Conservation (phyloP, 2,113 vertebrate genomes). For the Thunnus maccoyii region DNA sequence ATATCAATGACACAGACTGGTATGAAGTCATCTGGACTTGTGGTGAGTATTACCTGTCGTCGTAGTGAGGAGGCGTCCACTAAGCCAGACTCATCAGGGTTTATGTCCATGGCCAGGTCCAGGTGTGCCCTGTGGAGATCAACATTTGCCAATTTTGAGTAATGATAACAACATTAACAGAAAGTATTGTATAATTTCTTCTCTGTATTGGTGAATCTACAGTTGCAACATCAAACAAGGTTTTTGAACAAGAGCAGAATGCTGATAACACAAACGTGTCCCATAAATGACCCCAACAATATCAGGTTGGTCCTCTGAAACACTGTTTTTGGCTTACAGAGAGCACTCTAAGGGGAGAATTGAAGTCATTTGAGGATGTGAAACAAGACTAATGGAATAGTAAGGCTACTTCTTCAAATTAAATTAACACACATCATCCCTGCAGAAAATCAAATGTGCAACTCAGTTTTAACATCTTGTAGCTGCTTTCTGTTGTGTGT, state of each 20-base stretch:
- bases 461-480: neutral
- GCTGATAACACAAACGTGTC: too few species aligned
- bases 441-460: too few species aligned
- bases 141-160: slow-evolving; percentile 8
- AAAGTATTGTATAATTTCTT: too few species aligned
- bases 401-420: neutral
- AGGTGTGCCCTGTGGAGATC: slow-evolving; percentile 82
- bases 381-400: too few species aligned
- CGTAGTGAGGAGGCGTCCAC: slow-evolving; percentile 93
- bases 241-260: too few species aligned
- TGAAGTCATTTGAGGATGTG: too few species aligned
- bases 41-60: slow-evolving; percentile 88
- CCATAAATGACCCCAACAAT: too few species aligned
- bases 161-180: neutral
- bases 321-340: too few species aligned
- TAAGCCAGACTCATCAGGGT: slow-evolving; percentile 90
- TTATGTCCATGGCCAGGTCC: slow-evolving; percentile 87
- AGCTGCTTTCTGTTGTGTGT: neutral
- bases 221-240: too few species aligned
- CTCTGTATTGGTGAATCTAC: too few species aligned
- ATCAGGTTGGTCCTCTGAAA: too few species aligned
- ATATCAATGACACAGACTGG: neutral
- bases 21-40: neutral
- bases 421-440: neutral
- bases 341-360: too few species aligned